Evolutionary conservation across 2,113 vertebrate genomes (phyloP), one percentile per base, ranked within the genome.

Genomic region (Rhagologus leucostigma): DNA sequence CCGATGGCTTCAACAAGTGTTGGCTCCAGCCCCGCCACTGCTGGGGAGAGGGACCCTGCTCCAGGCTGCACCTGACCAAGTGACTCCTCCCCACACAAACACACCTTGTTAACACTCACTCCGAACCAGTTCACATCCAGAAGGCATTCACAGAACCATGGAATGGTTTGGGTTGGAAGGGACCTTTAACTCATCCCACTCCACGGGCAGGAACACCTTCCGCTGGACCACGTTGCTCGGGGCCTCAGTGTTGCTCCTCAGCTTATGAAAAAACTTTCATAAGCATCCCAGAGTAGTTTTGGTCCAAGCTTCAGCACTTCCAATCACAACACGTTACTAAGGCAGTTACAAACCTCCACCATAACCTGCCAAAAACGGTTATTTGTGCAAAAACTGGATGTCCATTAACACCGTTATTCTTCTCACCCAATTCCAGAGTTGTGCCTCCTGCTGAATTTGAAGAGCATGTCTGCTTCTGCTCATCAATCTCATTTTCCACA

Each of bases 1-100:
- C 9, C 9, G 30, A 20, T 4, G 19, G 30, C 8, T 29, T 7
- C 17, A 13, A 7, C 0, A 7, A 52, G 33, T 0, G 3, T 0
- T 30, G 62, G 56, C 20, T 26, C 42, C 11, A 13, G n/a, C 27
- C 35, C 16, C 0, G 3, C 65, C 49, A 47, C 46, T n/a, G n/a
- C n/a, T n/a, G n/a, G n/a, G n/a, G n/a, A n/a, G n/a, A 35, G 24
- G 18, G 60, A 26, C 42, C 16, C 74, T 23, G 55, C 30, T 59
- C 53, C 4, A 39, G 46, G 46, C 37, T 44, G 46, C 33, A 23
- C 7, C 59, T 10, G 3, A 3, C 8, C 78, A 33, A n/a, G 41
- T 1, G 5, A 3, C 57, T 18, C 7, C 24, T 37, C 27, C 37
- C 12, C 56, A 22, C 32, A 22, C 4, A 37, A 32, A 19, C 10